Evolutionary conservation across 2,113 vertebrate genomes (phyloP).

Genomic region (Megaceryle torquata): DNA sequence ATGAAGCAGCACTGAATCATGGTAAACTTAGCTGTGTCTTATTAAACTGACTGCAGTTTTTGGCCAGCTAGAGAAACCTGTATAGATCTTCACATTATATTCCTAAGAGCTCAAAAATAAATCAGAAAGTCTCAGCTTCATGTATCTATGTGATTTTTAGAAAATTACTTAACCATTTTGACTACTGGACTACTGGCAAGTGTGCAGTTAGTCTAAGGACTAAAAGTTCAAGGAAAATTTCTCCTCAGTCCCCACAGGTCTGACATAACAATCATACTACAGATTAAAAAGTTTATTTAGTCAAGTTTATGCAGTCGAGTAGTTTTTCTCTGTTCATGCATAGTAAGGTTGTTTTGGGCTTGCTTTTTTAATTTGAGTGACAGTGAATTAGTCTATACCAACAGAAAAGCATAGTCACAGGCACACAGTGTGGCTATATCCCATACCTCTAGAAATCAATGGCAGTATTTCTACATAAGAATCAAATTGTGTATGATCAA

Average conservation of each 20-base stretch:
- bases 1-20: conserved; percentile 8
- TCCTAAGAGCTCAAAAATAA: conserved; percentile 46
- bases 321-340: not conserved
- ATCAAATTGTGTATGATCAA: not conserved
- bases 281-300: not conserved
- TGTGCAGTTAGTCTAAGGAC: rapidly evolving
- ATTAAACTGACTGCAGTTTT: conserved; percentile 19
- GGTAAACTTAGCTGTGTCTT: conserved; percentile 31
- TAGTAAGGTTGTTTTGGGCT: not conserved
- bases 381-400: not conserved
- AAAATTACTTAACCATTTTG: conserved; percentile 1
- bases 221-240: not conserved
- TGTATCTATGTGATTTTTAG: not conserved
- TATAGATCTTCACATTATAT: conserved; percentile 26
- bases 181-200: not conserved
- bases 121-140: not conserved
- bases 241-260: not conserved
- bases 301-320: not conserved
- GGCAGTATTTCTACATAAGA: not conserved
- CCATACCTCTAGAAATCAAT: not conserved
- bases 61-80: not conserved
- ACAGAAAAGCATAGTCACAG: not conserved
- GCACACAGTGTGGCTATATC: not conserved
- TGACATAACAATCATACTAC: not conserved
- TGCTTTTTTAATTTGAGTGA: not conserved